Conservation (phyloP, 2,888 invertebrate species). For the Heteromyza rotundicornis region DNA sequence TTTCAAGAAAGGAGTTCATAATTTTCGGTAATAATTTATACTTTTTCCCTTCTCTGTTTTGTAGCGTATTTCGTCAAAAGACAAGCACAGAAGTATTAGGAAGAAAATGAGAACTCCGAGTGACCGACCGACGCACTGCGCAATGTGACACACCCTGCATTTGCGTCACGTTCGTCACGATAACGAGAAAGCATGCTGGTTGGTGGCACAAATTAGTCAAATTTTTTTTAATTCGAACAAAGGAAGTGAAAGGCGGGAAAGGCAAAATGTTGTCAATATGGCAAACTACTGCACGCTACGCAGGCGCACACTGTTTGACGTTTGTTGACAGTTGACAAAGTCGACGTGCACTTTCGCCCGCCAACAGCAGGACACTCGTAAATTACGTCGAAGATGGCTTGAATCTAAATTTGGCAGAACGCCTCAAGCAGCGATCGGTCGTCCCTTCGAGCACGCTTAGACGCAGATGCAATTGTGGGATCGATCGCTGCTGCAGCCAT, state of each 20-base stretch:
- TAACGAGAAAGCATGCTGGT: conserved; percentile 9
- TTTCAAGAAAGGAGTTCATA: conserved; percentile 25
- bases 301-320: conserved; percentile 13
- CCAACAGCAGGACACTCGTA: conserved; percentile 12
- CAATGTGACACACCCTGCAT: not conserved
- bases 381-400: conserved; percentile 20
- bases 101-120: not conserved
- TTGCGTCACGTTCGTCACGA: conserved; percentile 6
- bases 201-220: conserved; percentile 26
- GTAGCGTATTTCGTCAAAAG: not conserved
- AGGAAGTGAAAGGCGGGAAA: conserved; percentile 1
- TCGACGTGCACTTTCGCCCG: conserved; percentile 18
- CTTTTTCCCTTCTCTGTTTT: no score
- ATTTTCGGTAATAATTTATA: conserved; percentile 19
- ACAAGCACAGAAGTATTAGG: not conserved
- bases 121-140: not conserved
- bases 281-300: conserved; percentile 19
- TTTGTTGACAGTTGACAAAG: conserved; percentile 5
- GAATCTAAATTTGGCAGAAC: conserved; percentile 48
- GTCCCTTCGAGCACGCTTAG: no score
- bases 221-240: conserved; percentile 10
- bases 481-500: conserved; percentile 23
- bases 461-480: conserved; percentile 34
- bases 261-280: no score
- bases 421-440: no score